Percentiles rank a stretch among this genome's conserved stretches.
Conservation (phyloP, 1,140 invertebrate species). For the Manduca sexta region DNA sequence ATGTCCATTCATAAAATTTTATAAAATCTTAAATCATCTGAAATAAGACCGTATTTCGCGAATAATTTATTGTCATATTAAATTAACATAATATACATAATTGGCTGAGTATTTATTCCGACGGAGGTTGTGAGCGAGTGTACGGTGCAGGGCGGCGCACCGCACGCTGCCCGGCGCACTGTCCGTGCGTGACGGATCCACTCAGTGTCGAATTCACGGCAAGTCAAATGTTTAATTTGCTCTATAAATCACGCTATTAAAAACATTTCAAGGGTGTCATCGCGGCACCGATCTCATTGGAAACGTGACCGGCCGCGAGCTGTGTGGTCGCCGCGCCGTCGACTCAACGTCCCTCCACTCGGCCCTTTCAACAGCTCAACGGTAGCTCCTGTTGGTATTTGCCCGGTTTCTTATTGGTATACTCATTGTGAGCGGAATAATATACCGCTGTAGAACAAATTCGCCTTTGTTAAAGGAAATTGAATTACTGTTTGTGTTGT, state of each 20-base stretch:
- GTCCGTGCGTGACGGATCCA: slow-evolving; percentile 68
- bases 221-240: slow-evolving; percentile 73
- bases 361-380: not conserved
- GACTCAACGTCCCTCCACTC: not conserved
- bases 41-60: too few species aligned
- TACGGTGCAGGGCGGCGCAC: not conserved
- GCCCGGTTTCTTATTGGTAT: slow-evolving; percentile 28
- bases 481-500: slow-evolving; percentile 29
- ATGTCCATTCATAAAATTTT: too few species aligned
- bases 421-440: slow-evolving; percentile 28
- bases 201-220: slow-evolving; percentile 68
- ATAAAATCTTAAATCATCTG: too few species aligned
- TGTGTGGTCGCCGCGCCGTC: slow-evolving; percentile 37
- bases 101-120: too few species aligned
- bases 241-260: slow-evolving; percentile 72
- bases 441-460: slow-evolving; percentile 39
- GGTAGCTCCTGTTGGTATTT: slow-evolving; percentile 31
- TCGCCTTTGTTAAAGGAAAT: slow-evolving; percentile 53
- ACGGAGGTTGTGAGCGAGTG: not conserved
- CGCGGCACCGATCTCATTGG: slow-evolving; percentile 60
- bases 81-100: too few species aligned
- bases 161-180: slow-evolving; percentile 27
- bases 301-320: slow-evolving; percentile 53
- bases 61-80: too few species aligned
- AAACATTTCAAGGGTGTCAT: slow-evolving; percentile 72